Conservation (phyloP, 2,888 invertebrate species). For the Melinopterus prodromus region DNA sequence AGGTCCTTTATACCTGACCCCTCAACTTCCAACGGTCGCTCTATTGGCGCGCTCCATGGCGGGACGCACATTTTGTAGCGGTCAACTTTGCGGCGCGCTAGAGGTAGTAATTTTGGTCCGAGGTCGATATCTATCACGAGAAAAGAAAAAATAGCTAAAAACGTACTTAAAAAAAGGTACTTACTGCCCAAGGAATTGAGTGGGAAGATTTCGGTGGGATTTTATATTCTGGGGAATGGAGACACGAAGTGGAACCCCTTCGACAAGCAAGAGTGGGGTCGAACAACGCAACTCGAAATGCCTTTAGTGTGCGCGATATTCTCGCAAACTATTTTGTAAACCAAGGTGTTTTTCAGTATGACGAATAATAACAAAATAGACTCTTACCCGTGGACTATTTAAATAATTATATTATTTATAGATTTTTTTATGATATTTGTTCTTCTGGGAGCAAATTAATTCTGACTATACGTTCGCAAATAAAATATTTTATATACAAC, state of each 20-base stretch:
- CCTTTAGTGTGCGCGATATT: slow-evolving; percentile 20
- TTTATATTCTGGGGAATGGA: slow-evolving; percentile 25
- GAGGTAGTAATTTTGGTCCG: too few relatives aligned
- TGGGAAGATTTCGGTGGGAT: slow-evolving; percentile 25
- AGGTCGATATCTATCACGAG: too few relatives aligned
- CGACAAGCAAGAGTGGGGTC: slow-evolving; percentile 23
- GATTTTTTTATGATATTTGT: neutral
- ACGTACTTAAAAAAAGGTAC: slow-evolving; percentile 4
- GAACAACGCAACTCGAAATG: slow-evolving; percentile 24
- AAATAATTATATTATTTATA: neutral
- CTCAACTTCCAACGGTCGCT: too few relatives aligned
- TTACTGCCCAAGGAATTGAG: slow-evolving; percentile 24
- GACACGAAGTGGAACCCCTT: slow-evolving; percentile 18
- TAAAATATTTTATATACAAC: neutral
- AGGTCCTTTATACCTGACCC: too few relatives aligned
- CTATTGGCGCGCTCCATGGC: too few relatives aligned
- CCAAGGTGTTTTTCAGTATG: slow-evolving; percentile 8
- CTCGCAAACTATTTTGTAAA: slow-evolving; percentile 26
- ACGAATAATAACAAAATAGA: neutral
- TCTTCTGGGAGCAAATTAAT: neutral
- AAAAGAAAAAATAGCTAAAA: too few relatives aligned
- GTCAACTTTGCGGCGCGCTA: too few relatives aligned
- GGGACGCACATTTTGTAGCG: too few relatives aligned
- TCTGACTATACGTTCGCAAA: neutral
- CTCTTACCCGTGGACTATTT: neutral